Percentiles rank a stretch among this genome's conserved stretches.
These are phyloP conservation scores for Tragulus kanchil DNA, from an alignment of 2,113 vertebrate species.

Conservation along the genomic window DNA sequence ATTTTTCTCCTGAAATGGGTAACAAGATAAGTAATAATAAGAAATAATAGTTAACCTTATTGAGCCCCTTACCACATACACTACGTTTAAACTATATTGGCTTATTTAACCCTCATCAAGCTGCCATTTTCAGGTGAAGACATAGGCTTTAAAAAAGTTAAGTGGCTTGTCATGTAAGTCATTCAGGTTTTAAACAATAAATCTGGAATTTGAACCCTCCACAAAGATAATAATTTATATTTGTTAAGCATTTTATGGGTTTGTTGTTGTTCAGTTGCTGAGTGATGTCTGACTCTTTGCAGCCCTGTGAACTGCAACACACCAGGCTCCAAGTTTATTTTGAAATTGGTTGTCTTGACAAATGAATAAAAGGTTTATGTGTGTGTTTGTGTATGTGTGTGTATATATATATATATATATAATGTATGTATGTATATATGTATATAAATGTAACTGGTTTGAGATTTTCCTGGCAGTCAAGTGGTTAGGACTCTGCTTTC, in stretches of 20 bases:
- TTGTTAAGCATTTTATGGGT: neutral
- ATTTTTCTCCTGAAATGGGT: neutral
- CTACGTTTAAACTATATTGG: neutral
- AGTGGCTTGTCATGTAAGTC: neutral
- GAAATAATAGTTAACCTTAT: conserved; percentile 10
- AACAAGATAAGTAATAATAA: conserved; percentile 7
- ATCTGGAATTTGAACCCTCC: neutral
- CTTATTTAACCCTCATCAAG: conserved; percentile 25
- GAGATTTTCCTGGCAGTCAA: neutral
- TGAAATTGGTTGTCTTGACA: conserved; percentile 27
- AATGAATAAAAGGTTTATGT: neutral
- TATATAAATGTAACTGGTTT: conserved; percentile 17
- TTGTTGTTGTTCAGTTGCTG: neutral
- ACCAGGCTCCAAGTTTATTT: conserved; percentile 6
- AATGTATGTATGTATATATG: neutral
- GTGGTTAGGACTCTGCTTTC: neutral
- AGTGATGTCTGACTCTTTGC: neutral
- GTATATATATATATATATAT: neutral
- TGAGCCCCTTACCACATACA: neutral
- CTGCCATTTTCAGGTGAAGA: conserved; percentile 23
- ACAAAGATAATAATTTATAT: neutral
- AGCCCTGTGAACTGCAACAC: neutral
- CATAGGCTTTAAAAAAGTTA: conserved; percentile 41
- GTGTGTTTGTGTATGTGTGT: neutral
- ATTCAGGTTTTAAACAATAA: conserved; percentile 5